These are phyloP conservation scores for Dolichoris vasculosae DNA, from an alignment of 1,140 invertebrate species.

Conservation along the genomic window DNA sequence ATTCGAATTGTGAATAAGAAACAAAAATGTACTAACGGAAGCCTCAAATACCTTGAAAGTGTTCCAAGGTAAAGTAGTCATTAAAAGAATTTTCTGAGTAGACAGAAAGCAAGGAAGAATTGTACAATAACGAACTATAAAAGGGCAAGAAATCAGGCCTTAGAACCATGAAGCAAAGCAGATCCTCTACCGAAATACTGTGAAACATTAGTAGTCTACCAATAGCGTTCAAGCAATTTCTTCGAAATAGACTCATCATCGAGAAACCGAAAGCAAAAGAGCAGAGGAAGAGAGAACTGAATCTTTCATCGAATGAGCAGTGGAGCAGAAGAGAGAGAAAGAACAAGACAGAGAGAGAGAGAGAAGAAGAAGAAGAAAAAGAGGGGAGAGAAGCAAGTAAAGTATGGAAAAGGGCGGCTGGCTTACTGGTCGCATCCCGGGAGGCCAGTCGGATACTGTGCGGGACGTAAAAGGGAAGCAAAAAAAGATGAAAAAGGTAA, in stretches of 20 bases:
- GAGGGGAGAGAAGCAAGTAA: conserved; percentile 30
- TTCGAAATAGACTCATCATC: conserved; percentile 64
- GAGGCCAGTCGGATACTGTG: conserved; percentile 39
- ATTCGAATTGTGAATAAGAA: not conserved
- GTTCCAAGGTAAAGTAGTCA: not conserved
- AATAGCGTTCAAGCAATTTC: conserved; percentile 61
- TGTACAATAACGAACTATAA: not conserved
- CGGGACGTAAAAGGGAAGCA: conserved; percentile 35
- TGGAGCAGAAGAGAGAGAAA: not conserved
- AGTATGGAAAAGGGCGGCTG: conserved; percentile 44
- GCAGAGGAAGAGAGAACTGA: conserved; percentile 23
- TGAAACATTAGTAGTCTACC: conserved; percentile 37
- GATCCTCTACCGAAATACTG: conserved; percentile 26
- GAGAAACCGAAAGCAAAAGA: conserved; percentile 52
- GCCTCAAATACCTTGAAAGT: not conserved
- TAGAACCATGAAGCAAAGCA: conserved; percentile 10
- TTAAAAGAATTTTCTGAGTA: not conserved
- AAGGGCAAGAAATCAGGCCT: conserved; percentile 4
- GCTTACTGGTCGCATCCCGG: conserved; percentile 33
- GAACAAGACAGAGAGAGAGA: conserved; percentile 15
- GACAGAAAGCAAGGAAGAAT: not conserved
- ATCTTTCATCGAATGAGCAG: conserved; percentile 8
- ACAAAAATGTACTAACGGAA: not conserved
- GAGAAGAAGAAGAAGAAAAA: not conserved
- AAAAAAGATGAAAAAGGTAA: conserved; percentile 46